Evolutionary conservation across 2,888 invertebrate species (phyloP), one percentile per base, ranked within the genome.

Genomic region (Caenorhabditis sp.): DNA sequence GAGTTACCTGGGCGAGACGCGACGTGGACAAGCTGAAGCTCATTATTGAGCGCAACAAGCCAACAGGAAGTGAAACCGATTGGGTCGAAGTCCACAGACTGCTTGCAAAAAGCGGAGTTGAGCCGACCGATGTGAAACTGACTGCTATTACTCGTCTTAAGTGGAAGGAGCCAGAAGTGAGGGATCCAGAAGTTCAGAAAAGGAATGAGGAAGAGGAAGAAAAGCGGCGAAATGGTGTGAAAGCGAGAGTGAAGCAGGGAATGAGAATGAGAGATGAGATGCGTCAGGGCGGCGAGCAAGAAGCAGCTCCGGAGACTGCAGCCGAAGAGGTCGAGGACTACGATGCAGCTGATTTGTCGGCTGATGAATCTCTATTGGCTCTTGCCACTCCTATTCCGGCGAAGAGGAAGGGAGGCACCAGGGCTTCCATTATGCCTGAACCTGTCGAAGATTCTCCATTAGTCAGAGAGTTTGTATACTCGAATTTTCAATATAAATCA

Each of bases 391-490:
- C 74, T 9, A 13, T 52, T 1, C 41, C 27, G 4, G 37, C 27
- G 6, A 70, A 70, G 59, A 70, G 46, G 27, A 66, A 41, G 27
- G 74, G 74, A 2, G 74, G 74, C 20, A 74, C 66, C 0, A 37
- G 74, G 39, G 55, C 32, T 4, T 66, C 74, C 15, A 41, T 66
- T 13, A 26, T 74, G 30, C 61, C 61, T 8, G 32, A 41, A 11
- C 66, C 74, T 8, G 55, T 74, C 9, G 74, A 74, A 20, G 74
- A 74, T 22, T 66, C 74, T 15, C 74, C 74, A 9, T 13, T 52
- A 3, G 24, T 26, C 8, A 53, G 46, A 53, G 26, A 35, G 50
- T 48, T 11, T 26, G 26, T 35, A 17, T 39, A 22, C 22, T 22
- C 2, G 17, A 8, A 7, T 11, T 55, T 32, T 7, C 6, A 15